phyloP scores from a whole-genome alignment of 2,888 invertebrate species.

The Ormyrus nitidulus region DNA sequence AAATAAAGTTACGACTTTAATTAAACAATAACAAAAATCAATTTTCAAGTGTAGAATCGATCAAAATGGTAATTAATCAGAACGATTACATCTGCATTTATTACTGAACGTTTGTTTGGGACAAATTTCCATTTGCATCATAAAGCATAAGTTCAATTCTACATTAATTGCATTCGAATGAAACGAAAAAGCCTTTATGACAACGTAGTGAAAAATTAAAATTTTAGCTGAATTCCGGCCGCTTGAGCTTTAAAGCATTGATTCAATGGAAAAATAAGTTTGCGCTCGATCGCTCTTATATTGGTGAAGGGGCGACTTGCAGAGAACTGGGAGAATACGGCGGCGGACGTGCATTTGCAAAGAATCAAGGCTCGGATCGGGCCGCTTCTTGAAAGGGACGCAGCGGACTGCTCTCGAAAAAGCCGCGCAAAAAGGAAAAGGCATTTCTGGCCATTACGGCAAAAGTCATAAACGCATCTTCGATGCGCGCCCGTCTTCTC shows the following conservation, averaged over 20 bases:
- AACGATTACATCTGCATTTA: constrained; percentile 12
- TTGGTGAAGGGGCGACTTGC: too few species aligned
- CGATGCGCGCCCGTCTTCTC: background rate
- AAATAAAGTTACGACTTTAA: background rate
- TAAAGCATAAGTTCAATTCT: background rate
- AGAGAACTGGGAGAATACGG: constrained; percentile 3
- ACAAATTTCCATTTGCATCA: constrained; percentile 13
- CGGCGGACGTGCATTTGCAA: constrained; percentile 44
- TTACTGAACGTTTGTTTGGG: constrained; percentile 6
- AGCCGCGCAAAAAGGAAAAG: constrained; percentile 34
- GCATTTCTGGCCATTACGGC: constrained; percentile 43
- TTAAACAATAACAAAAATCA: background rate
- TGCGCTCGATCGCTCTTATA: background rate
- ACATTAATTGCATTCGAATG: too few species aligned
- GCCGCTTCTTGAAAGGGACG: background rate
- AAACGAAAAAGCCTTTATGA: too few species aligned
- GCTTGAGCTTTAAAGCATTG: too few species aligned
- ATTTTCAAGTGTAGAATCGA: background rate
- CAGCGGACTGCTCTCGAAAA: background rate
- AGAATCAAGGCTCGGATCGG: constrained; percentile 52
- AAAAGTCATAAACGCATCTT: constrained; percentile 42
- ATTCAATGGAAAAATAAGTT: too few species aligned
- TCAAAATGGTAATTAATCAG: constrained; percentile 14
- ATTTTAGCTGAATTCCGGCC: too few species aligned
- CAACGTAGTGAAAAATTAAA: too few species aligned